Conservation (phyloP, 2,797 vertebrate genomes). For the Rhinophrynus dorsalis region DNA sequence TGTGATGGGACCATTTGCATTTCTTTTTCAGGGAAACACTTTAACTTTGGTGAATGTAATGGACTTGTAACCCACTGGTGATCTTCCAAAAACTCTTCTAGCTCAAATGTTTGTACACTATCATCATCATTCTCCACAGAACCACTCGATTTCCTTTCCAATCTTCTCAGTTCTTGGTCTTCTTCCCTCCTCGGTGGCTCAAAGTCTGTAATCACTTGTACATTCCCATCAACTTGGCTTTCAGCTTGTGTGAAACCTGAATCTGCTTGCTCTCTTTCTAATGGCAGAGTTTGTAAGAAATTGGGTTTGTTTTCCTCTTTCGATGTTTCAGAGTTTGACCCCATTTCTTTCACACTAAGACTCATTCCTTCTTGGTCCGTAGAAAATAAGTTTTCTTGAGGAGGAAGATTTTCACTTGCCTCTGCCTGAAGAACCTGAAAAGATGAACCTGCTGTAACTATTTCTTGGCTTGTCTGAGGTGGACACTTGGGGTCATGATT, state of each 20-base stretch:
- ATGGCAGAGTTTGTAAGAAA: background rate
- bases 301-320: constrained; percentile 42
- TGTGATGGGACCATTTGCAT: constrained; percentile 52
- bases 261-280: background rate
- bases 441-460: background rate
- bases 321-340: constrained; percentile 16
- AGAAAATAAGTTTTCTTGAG: constrained; percentile 51
- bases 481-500: constrained; percentile 28
- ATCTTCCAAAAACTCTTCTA: constrained; percentile 93
- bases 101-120: constrained; percentile 77
- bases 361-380: constrained; percentile 41
- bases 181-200: constrained; percentile 7
- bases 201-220: background rate
- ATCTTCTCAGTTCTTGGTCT: constrained; percentile 24
- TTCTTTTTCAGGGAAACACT: constrained; percentile 69
- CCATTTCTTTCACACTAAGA: constrained; percentile 38
- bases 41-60: constrained; percentile 89
- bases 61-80: constrained; percentile 96
- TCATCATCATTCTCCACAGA: constrained; percentile 73
- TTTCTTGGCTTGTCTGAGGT: constrained; percentile 41
- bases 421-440: constrained; percentile 2
- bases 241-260: constrained; percentile 9
- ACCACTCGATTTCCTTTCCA: constrained; percentile 56
- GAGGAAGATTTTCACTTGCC: constrained; percentile 49
- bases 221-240: constrained; percentile 22